Percentiles rank a stretch among this genome's conserved stretches.
phyloP scores from a whole-genome alignment of 2,888 invertebrate genomes.

The Aromia moschata region DNA sequence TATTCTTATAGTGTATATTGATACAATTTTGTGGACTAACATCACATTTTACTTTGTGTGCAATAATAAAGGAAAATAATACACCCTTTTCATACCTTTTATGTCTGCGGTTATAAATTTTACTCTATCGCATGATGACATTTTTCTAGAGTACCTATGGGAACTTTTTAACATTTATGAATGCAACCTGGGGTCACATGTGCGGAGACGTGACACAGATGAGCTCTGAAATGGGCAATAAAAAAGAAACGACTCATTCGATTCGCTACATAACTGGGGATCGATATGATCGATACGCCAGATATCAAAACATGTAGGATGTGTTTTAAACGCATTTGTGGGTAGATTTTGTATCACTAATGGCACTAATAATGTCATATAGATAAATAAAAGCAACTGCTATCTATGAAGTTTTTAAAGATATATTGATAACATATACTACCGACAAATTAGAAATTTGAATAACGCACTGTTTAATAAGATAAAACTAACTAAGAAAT shows the following conservation, averaged over 20 bases:
- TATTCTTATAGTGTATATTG: too few species aligned
- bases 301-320: conserved; percentile 59
- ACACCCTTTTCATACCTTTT: not conserved
- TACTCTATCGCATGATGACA: conserved; percentile 53
- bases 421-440: too few species aligned
- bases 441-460: too few species aligned
- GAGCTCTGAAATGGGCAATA: conserved; percentile 59
- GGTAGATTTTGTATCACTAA: conserved; percentile 57
- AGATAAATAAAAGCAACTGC: conserved; percentile 48
- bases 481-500: too few species aligned
- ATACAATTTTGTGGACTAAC: too few species aligned
- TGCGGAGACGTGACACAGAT: conserved; percentile 58
- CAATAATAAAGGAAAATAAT: too few species aligned
- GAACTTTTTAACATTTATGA: conserved; percentile 58
- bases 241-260: conserved; percentile 63
- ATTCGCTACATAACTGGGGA: conserved; percentile 52
- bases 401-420: too few species aligned
- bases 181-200: conserved; percentile 58
- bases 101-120: conserved; percentile 41
- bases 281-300: conserved; percentile 60
- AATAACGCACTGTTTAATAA: too few species aligned
- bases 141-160: conserved; percentile 55
- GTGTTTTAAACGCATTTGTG: conserved; percentile 60
- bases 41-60: too few species aligned
- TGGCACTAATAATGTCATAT: conserved; percentile 49